Evolutionary conservation across 2,888 invertebrate genomes (phyloP).

Genomic region (Julus scanicus): DNA sequence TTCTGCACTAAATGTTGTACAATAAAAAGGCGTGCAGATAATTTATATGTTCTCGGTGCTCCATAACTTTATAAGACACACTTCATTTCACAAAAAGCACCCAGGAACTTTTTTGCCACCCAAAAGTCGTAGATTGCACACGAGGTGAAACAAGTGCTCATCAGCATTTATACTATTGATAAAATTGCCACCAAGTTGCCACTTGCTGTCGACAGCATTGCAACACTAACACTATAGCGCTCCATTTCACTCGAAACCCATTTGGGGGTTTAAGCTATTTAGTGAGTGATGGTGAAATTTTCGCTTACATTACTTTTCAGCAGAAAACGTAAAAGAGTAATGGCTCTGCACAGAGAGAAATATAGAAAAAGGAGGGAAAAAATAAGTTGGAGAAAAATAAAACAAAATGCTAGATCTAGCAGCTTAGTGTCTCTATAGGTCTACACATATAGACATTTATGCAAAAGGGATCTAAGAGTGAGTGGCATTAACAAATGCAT

Average conservation of each 20-base stretch:
- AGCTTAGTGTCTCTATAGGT: conserved; percentile 12
- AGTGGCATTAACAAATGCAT: conserved; percentile 54
- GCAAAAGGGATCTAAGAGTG: conserved; percentile 26
- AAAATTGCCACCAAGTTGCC: conserved; percentile 10
- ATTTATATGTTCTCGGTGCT: too few relatives aligned
- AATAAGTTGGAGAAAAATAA: conserved; percentile 47
- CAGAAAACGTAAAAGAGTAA: conserved; percentile 38
- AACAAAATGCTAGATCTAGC: conserved; percentile 23
- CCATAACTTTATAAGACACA: too few relatives aligned
- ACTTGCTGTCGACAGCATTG: neutral
- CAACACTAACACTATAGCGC: neutral
- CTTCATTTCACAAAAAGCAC: neutral
- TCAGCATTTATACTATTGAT: conserved; percentile 19
- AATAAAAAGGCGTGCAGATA: too few relatives aligned
- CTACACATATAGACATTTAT: neutral
- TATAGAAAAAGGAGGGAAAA: conserved; percentile 37
- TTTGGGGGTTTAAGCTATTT: conserved; percentile 39
- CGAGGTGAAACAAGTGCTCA: conserved; percentile 39
- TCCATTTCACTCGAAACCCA: conserved; percentile 42
- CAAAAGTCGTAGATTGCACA: neutral
- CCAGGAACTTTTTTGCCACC: neutral
- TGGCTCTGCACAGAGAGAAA: neutral
- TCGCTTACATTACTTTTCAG: conserved; percentile 36
- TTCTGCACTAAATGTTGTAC: too few relatives aligned
- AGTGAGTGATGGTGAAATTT: conserved; percentile 39